A percentile compares a stretch with the other conserved stretches of the same genome.
These are phyloP conservation scores for Acrocephalus kingi DNA, from an alignment of 2,113 vertebrate genomes.

Conservation along the genomic window DNA sequence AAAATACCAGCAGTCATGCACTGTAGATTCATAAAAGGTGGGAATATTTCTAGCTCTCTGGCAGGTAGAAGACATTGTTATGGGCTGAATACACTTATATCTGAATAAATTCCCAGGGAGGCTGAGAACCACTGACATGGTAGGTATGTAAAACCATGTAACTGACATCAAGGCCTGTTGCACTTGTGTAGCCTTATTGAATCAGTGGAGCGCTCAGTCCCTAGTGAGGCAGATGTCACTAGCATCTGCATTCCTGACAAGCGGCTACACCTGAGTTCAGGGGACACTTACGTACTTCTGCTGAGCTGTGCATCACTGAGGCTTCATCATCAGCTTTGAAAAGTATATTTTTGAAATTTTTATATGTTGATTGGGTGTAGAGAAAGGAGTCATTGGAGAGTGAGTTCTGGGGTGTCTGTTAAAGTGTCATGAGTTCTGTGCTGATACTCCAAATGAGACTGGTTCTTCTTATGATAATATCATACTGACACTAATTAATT, in stretches of 20 bases:
- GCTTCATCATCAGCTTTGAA: slow-evolving; percentile 30
- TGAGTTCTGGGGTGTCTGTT: not conserved
- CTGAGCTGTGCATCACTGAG: not conserved
- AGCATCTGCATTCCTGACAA: slow-evolving; percentile 64
- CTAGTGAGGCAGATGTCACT: slow-evolving; percentile 57
- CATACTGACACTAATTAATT: slow-evolving; percentile 11
- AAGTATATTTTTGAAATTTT: slow-evolving; percentile 58
- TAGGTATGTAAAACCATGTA: slow-evolving; percentile 74
- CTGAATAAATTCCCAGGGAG: slow-evolving; percentile 72
- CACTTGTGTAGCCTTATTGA: slow-evolving; percentile 74
- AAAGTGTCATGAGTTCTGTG: not conserved
- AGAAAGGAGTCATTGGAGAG: not conserved
- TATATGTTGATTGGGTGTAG: not conserved
- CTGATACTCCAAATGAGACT: not conserved
- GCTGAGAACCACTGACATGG: slow-evolving; percentile 64
- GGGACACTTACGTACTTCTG: slow-evolving; percentile 38
- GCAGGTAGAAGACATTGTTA: slow-evolving; percentile 71
- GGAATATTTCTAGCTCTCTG: slow-evolving; percentile 41
- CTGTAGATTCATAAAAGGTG: slow-evolving; percentile 34
- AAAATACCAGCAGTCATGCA: slow-evolving; percentile 43
- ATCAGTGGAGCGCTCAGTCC: slow-evolving; percentile 68
- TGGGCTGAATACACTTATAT: slow-evolving; percentile 57
- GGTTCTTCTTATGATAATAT: not conserved
- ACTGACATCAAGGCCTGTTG: slow-evolving; percentile 73
- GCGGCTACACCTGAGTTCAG: slow-evolving; percentile 52